phyloP scores from a whole-genome alignment of 2,888 invertebrate genomes.

The Philereme transversata region DNA sequence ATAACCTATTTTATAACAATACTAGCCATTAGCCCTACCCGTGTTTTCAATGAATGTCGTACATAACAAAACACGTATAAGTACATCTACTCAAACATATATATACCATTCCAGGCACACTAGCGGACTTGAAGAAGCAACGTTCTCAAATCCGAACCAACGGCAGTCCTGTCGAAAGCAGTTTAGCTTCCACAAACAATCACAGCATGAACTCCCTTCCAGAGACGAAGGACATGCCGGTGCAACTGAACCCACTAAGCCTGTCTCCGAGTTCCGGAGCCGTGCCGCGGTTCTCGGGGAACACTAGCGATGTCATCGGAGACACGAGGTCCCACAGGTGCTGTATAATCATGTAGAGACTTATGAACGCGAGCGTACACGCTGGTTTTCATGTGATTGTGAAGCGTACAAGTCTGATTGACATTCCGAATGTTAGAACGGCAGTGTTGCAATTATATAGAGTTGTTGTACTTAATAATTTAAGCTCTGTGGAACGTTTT shows the following conservation, averaged over 20 bases:
- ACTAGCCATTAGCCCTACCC: too few species aligned
- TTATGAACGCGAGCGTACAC: conserved; percentile 7
- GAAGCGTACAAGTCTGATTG: conserved; percentile 66
- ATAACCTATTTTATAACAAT: too few species aligned
- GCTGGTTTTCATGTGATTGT: conserved; percentile 27
- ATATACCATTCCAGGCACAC: conserved; percentile 84
- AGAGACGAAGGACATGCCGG: conserved; percentile 77
- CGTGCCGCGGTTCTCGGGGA: conserved; percentile 87
- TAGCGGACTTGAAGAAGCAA: conserved; percentile 97
- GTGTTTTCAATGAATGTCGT: too few species aligned
- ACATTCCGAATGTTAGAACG: conserved; percentile 62
- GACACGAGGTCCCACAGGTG: conserved; percentile 89
- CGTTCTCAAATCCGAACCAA: conserved; percentile 91
- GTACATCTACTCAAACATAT: conserved; percentile 35
- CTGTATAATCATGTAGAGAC: conserved; percentile 87
- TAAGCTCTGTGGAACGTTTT: conserved; percentile 28
- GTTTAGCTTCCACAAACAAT: conserved; percentile 70
- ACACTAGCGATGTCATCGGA: conserved; percentile 91
- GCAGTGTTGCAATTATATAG: neutral
- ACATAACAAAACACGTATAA: neutral
- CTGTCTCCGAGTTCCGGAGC: conserved; percentile 69
- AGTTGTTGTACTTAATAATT: neutral
- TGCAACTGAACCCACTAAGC: conserved; percentile 70
- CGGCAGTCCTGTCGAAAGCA: conserved; percentile 81
- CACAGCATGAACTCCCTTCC: conserved; percentile 75